A percentile compares a stretch with the other conserved stretches of the same genome.
Evolutionary conservation across 2,888 invertebrate genomes (phyloP).

Genomic region (Phaedon cochleariae): DNA sequence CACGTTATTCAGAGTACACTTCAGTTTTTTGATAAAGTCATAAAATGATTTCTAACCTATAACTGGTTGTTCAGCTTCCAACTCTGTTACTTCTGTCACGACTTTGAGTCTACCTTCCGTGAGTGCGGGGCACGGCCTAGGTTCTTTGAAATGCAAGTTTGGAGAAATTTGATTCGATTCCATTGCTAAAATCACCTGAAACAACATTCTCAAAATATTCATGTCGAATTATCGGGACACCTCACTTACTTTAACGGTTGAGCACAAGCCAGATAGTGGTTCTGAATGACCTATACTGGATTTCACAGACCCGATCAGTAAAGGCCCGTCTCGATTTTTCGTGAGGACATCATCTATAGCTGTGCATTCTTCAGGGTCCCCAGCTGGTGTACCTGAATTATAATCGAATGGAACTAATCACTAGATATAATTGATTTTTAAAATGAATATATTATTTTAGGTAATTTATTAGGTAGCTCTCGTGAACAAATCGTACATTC

Average conservation of each 20-base stretch:
- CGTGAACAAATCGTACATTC: no score
- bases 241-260: constrained; percentile 77
- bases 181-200: no score
- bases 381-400: constrained; percentile 74
- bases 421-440: no score
- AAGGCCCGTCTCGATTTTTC: constrained; percentile 71
- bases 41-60: background rate
- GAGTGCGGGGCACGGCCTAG: constrained; percentile 68
- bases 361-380: constrained; percentile 91
- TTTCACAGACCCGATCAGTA: constrained; percentile 89
- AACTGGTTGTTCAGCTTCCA: constrained; percentile 63
- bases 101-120: constrained; percentile 73
- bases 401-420: background rate
- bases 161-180: constrained; percentile 70
- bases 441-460: no score
- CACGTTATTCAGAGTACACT: no score
- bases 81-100: constrained; percentile 74
- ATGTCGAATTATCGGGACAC: background rate
- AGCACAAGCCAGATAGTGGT: constrained; percentile 83
- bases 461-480: no score
- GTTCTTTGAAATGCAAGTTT: constrained; percentile 77
- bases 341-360: constrained; percentile 85
- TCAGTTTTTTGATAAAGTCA: no score
- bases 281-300: constrained; percentile 95
- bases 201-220: background rate